Evolutionary conservation across 64 coral and sea anemone species (phyloP), one percentile per base, ranked within the genome.

Genomic region (Actinia equina): DNA sequence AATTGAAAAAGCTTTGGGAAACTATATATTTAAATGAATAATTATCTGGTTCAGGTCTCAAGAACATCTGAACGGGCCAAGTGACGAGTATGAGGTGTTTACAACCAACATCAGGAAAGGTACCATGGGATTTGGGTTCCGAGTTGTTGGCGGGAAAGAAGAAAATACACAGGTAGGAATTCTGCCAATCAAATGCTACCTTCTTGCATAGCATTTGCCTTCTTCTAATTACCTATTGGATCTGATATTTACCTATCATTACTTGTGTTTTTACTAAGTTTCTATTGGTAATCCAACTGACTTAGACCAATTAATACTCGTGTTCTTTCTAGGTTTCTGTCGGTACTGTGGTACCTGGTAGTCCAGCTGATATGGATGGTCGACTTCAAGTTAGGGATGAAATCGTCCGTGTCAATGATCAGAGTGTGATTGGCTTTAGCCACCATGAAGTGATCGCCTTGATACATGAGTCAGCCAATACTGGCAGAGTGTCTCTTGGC

Each of bases 141-240:
- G 97, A 17, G 91, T 99, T 71, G 91, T 99, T 83, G 97, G 97
- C 3, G 97, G 97, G 16, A 86, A 99, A 26, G 97, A 99, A 49
- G 93, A 99, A 60, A 62, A 89, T 17, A 93, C 97, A 20, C 97
- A 99, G 97, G 95, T 98, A 74, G 17, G 26, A 4, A 3, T 74
- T 37, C 1, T 74, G 69, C 2, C 27, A 30, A 30, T 37, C 46
- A 71, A 6, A 25, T 30, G 9, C 41, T 12, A 74, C 69, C 6
- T 41, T 71, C n/a, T 67, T 49, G 46, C 46, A 49, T 6, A 49
- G 7, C 46, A 49, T 49, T 49, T 49, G 7, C 46, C 46, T 49
- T 49, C 46, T 49, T 49, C 7, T 49, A 0, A 37, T 37, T 1
- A 37, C 30, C 30, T 37, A 1, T 37, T 37, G 30, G 30, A 37